Evolutionary conservation across 2,888 invertebrate genomes (phyloP), one percentile per base, ranked within the genome.

Genomic region (Buathra laborator): DNA sequence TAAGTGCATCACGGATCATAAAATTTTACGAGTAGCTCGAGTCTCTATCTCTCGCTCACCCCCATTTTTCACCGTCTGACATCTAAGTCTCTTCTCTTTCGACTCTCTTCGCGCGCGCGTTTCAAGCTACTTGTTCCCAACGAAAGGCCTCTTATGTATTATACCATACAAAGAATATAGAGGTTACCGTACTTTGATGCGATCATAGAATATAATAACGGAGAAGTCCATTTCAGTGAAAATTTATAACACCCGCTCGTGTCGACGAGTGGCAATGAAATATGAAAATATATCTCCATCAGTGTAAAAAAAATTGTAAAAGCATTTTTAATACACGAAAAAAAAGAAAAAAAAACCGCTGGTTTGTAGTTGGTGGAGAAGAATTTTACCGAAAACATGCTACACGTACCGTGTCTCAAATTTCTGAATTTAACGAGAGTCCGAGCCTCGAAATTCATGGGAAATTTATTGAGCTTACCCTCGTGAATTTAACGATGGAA

Each of bases 11-110:
- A 70, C 64, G 83, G 84, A 75, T 78, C 84, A 84, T 87, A 87
- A 87, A 84, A 84, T 85, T 85, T 87, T 82, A 87, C 82, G 85
- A 81, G 71, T 70, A 80, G 43, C 68, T 74, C 37, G 6, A 29
- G 14, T 32, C 62, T 32, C 14, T 59, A 14, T 59, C 24, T 32
- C 62, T 62, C 59, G 46, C 43, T 48, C 16, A 14, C 67, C 37
- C 10, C 29, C 44, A 59, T 83, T 72, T 79, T 62, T 66, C 56
- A 14, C 37, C 56, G 51, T 19, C 48, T 37, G 71, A 77, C 75
- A 53, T 59, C 70, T 32, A 24, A 51, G 74, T 51, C 76, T 46
- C 70, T 62, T 66, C 44, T 43, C 81, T 29, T 70, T 19, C 64
- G 44, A n/a, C 48, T 53, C 51, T 37, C 7, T 37, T 37, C 37